Evolutionary conservation across 2,888 invertebrate genomes (phyloP), one percentile per base, ranked within the genome.

Genomic region (Drosophila siamana): DNA sequence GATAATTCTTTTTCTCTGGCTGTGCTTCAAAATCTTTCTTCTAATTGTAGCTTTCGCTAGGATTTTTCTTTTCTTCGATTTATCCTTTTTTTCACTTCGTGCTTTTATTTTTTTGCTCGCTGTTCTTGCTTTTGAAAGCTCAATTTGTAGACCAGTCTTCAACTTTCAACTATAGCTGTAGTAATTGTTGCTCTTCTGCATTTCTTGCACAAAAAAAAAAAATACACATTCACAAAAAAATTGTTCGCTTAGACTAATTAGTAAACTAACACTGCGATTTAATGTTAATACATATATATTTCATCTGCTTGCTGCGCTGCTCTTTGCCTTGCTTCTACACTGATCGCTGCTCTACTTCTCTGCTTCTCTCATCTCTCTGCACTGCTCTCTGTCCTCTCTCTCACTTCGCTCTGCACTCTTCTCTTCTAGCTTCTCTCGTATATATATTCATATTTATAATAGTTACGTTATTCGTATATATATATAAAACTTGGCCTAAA

Each of bases 401-500:
- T 4, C 33, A 1, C 3, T 4, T 30, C 4, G 11, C 5, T 33
- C n/a, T 30, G 11, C 30, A 9, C 11, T 33, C 7, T 7, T 28
- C 28, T 8, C 7, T 9, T 28, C 28, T 54, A 33, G 9, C 33
- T 33, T n/a, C 11, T 33, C 33, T 11, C 33, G 9, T 52, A 30
- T 61, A 16, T 56, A 50, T 55, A 16, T 44, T 15, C 48, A 41
- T 59, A 41, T 68, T 24, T 54, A 48, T 67, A 67, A 46, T 46
- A 51, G 50, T 30, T 63, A 43, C 36, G 4, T 55, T 59, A 46
- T 74, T n/a, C n/a, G 46, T 66, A 57, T 62, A 48, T 64, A 47
- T 76, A 77, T 88, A 86, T 85, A 88, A 85, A 87, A 80, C 75
- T 88, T 89, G 84, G 84, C 86, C 84, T 86, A 81, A 76, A 86